Conservation (phyloP, 2,888 invertebrate species). For the Pseudococcus jackbeardsleyi region DNA sequence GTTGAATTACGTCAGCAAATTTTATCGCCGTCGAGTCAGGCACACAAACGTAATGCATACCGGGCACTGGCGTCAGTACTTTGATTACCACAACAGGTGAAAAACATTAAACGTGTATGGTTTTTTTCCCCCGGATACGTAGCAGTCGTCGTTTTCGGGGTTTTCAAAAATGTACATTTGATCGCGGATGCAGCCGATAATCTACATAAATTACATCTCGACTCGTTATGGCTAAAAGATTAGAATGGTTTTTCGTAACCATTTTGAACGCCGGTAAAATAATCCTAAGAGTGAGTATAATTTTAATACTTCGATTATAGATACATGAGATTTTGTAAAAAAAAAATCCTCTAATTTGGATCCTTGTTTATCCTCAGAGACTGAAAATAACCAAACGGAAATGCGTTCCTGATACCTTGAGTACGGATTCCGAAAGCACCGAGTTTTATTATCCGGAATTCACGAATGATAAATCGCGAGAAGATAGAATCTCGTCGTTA, state of each 20-base stretch:
- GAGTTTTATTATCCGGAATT: slow-evolving; percentile 31
- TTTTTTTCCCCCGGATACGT: not conserved
- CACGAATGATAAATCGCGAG: not conserved
- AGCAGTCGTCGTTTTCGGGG: not conserved
- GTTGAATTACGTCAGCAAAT: slow-evolving; percentile 43
- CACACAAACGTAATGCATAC: slow-evolving; percentile 35
- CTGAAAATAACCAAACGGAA: slow-evolving; percentile 55
- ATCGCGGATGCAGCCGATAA: not conserved
- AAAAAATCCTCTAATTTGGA: not conserved
- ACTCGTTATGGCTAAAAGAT: slow-evolving; percentile 41
- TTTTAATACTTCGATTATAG: too few species aligned
- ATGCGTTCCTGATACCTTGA: not conserved
- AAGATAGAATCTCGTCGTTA: slow-evolving; percentile 36
- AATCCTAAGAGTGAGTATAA: slow-evolving; percentile 39
- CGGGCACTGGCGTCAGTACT: slow-evolving; percentile 5
- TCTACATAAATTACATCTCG: not conserved
- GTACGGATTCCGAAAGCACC: slow-evolving; percentile 1
- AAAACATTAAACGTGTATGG: slow-evolving; percentile 2
- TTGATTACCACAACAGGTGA: slow-evolving; percentile 28
- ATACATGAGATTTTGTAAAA: too few species aligned
- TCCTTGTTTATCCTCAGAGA: not conserved
- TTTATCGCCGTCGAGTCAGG: not conserved
- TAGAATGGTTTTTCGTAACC: slow-evolving; percentile 56
- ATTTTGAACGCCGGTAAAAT: slow-evolving; percentile 53
- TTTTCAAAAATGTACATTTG: slow-evolving; percentile 5